phyloP scores from a whole-genome alignment of 2,888 invertebrate genomes.

The Hypomecis atomaria region DNA sequence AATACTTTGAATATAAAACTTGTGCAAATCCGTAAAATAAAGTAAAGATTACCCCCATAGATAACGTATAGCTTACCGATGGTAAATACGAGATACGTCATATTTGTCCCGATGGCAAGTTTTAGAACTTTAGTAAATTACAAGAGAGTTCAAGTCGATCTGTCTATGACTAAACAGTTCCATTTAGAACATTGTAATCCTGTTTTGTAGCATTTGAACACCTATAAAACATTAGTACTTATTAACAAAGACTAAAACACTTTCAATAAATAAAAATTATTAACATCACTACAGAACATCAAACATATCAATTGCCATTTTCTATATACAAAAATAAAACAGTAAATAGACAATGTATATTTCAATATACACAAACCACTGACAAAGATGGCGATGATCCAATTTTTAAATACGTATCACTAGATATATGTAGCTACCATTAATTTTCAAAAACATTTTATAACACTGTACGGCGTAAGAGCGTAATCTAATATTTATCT shows the following conservation, averaged over 20 bases:
- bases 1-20: too few relatives aligned
- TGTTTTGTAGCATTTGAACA: conserved; percentile 30
- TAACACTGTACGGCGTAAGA: conserved; percentile 26
- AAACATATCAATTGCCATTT: conserved; percentile 55
- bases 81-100: too few relatives aligned
- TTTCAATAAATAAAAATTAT: conserved; percentile 57
- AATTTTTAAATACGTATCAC: conserved; percentile 47
- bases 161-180: too few relatives aligned
- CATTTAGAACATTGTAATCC: background rate
- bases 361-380: conserved; percentile 56
- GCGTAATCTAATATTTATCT: conserved; percentile 39
- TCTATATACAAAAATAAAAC: conserved; percentile 67
- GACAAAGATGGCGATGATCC: conserved; percentile 51
- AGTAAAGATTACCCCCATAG: too few relatives aligned
- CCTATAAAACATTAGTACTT: conserved; percentile 63
- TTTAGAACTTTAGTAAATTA: too few relatives aligned
- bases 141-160: too few relatives aligned
- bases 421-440: conserved; percentile 45
- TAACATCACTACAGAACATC: conserved; percentile 47
- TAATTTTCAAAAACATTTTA: conserved; percentile 24
- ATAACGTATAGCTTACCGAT: too few relatives aligned
- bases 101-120: too few relatives aligned
- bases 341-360: conserved; percentile 58
- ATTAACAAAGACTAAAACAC: conserved; percentile 56
- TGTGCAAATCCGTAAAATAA: too few relatives aligned